Evolutionary conservation across 2,113 vertebrate species (phyloP).

Genomic region (Phycodurus eques): DNA sequence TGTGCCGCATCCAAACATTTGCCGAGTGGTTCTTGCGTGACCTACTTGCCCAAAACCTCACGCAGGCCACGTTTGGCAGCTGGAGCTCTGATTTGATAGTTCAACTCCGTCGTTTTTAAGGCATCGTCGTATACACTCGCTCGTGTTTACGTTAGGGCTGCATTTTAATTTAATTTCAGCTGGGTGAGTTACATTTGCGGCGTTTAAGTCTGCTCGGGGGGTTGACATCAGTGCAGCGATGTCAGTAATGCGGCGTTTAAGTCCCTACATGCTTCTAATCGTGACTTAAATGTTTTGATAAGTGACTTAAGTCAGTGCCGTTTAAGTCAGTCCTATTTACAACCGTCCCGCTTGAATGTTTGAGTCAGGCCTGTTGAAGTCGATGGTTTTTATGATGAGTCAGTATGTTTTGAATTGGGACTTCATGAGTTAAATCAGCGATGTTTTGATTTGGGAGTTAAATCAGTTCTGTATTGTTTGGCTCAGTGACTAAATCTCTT

Average conservation of each 20-base stretch:
- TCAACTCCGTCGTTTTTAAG: neutral
- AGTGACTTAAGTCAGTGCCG: neutral
- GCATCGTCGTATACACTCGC: neutral
- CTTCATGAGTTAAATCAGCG: neutral
- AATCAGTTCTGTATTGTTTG: neutral
- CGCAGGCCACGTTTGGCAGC: neutral
- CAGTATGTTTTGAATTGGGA: neutral
- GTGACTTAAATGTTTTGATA: neutral
- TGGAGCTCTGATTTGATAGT: neutral
- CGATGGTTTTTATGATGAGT: neutral
- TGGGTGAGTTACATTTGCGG: neutral
- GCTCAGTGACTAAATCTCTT: neutral
- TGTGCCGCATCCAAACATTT: neutral
- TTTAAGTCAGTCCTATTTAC: neutral
- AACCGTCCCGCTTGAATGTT: neutral
- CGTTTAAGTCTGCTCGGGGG: too few relatives aligned
- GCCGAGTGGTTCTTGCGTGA: neutral
- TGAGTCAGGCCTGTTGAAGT: neutral
- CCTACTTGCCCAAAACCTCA: neutral
- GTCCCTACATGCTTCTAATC: too few relatives aligned
- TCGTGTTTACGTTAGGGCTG: neutral
- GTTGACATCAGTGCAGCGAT: too few relatives aligned
- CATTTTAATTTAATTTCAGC: neutral
- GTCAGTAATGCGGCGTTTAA: too few relatives aligned
- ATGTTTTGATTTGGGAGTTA: conserved; percentile 13